Percentiles rank a stretch among this genome's conserved stretches.
Evolutionary conservation across 1,140 invertebrate genomes (phyloP).

Genomic region (Penaeus chinensis): DNA sequence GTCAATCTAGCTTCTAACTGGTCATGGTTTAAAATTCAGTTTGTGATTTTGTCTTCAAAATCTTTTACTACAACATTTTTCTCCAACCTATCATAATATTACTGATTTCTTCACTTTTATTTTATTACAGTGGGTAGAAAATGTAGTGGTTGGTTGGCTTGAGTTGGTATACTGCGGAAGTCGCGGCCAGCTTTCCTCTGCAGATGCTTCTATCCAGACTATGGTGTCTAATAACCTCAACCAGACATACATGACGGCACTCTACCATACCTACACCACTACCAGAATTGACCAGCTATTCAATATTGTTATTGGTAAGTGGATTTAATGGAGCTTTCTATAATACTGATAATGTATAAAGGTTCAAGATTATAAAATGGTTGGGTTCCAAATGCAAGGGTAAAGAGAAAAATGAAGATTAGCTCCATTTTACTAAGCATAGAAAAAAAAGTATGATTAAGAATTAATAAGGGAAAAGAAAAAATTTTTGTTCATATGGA

Average conservation of each 20-base stretch:
- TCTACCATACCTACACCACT: conserved; percentile 59
- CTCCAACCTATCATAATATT: background rate
- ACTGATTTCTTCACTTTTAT: background rate
- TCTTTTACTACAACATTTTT: background rate
- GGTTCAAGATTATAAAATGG: background rate
- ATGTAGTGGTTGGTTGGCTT: conserved; percentile 50
- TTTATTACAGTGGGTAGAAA: conserved; percentile 56
- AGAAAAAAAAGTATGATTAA: background rate
- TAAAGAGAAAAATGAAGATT: too few species aligned
- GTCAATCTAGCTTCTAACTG: too few species aligned
- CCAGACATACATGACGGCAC: conserved; percentile 54
- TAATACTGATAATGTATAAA: background rate
- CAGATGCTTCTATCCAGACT: conserved; percentile 30
- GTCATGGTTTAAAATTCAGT: too few species aligned
- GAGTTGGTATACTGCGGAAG: conserved; percentile 55
- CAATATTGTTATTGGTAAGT: conserved; percentile 58
- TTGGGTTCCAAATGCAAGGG: too few species aligned
- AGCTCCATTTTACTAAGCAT: background rate
- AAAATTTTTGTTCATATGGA: too few species aligned
- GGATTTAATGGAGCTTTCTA: background rate
- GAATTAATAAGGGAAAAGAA: background rate
- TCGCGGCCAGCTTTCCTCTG: conserved; percentile 23
- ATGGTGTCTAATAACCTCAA: conserved; percentile 46
- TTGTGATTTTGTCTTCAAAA: too few species aligned
- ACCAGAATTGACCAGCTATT: conserved; percentile 61